Base-by-base conservation (phyloP, 1,140 invertebrate genomes). In the Stenopsyche tienmushanensis region DNA sequence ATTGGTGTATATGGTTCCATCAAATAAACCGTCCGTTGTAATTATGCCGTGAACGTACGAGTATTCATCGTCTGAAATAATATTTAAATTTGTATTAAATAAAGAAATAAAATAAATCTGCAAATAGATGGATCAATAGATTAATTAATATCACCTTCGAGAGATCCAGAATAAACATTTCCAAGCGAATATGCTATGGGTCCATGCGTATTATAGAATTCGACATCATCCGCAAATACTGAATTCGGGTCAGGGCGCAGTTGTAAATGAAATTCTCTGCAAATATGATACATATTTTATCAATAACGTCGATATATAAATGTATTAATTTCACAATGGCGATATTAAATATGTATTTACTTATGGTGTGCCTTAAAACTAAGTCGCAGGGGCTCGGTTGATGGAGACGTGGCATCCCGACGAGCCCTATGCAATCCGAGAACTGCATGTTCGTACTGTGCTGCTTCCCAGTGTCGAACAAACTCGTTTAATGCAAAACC, bases 11-110 rank as follows among this genome's bases (percentile, higher is more conserved):
- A 97, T 89, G 20, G 89, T 90, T 15, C 93, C 94, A 75, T 97
- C 94, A 74, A 97, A 93, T 20, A 94, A 80, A 60, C 94, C 94
- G 53, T 94, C 88, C 47, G 84, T 81, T 58, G 93, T 95, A 47
- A 97, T 83, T 63, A 96, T 80, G 20, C 93, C 94, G 72, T 92
- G 87, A 23, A 96, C 92, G 55, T 85, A 75, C n/a, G 92, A 87
- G n/a, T 82, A 80, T 57, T 92, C 90, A 71, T 94, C 92, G 82
- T 89, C 91, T 93, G 84, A 1, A 86, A 85, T 72, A 73, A 66
- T 69, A 60, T 73, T 47, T 26, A 26, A 29, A 21, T 25, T 9
- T 18, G 10, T 39, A 13, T 26, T 54, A 53, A 42, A 34, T 17
- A 17, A 26, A 29, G 9, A 10, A 9, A 52, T 24, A 47, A 10